Percentiles rank a stretch among this genome's conserved stretches.
Evolutionary conservation across 2,797 vertebrate genomes (phyloP).

Genomic region (Malacoraja senta): DNA sequence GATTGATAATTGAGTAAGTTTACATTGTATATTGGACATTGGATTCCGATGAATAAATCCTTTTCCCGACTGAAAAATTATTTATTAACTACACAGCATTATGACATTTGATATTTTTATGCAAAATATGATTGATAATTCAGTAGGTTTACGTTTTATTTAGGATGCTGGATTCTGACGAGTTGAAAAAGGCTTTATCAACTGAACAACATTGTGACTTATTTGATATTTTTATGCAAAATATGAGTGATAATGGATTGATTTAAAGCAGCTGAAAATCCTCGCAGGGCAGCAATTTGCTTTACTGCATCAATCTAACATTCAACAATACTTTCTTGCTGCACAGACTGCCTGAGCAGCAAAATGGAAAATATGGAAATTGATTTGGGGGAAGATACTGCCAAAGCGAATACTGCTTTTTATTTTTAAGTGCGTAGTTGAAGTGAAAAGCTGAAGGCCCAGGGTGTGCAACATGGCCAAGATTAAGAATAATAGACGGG

Average conservation of each 20-base stretch:
- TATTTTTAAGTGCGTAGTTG: background rate
- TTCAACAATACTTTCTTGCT: background rate
- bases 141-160: background rate
- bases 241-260: background rate
- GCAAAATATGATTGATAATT: background rate
- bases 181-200: slow-evolving; percentile 1
- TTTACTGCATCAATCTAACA: background rate
- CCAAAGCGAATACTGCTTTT: background rate
- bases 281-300: background rate
- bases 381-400: slow-evolving; percentile 17
- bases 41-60: too few species aligned
- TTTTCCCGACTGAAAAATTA: background rate
- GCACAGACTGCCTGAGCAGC: background rate
- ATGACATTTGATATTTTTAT: background rate
- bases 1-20: background rate
- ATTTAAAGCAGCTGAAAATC: slow-evolving; percentile 11
- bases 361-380: slow-evolving; percentile 3
- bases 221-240: background rate
- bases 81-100: background rate
- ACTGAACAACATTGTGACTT: background rate
- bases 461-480: background rate
- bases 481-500: background rate
- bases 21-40: too few species aligned
- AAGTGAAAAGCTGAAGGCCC: slow-evolving; percentile 11
- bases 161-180: too few species aligned